Conservation (phyloP, 2,113 vertebrate species). For the Solea senegalensis region DNA sequence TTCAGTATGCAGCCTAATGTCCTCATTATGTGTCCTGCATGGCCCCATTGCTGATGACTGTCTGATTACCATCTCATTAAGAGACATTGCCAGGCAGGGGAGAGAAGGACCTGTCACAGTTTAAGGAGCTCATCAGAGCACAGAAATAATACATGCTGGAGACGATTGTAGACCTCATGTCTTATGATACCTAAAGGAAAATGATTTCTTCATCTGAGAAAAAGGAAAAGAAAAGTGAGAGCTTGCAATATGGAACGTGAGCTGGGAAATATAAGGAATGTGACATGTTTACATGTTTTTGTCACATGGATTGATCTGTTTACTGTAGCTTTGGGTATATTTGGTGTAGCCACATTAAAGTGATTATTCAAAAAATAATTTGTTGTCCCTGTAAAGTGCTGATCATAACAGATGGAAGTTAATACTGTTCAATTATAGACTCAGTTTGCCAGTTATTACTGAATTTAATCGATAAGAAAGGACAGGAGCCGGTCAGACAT, state of each 20-base stretch:
- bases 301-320: constrained; percentile 6
- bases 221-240: constrained; percentile 29
- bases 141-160: constrained; percentile 69
- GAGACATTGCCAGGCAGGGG: constrained; percentile 69
- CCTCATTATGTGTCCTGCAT: constrained; percentile 78
- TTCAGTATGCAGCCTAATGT: constrained; percentile 77
- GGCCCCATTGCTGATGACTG: constrained; percentile 72
- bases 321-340: neutral
- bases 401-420: constrained; percentile 3
- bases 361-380: constrained; percentile 11
- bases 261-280: constrained; percentile 2
- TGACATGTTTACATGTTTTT: neutral
- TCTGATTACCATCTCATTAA: constrained; percentile 81
- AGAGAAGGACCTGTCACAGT: constrained; percentile 77
- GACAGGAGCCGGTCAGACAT: neutral
- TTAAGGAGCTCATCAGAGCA: constrained; percentile 76
- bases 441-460: constrained; percentile 10
- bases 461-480: neutral
- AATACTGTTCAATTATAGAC: neutral
- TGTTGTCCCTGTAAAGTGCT: constrained; percentile 1
- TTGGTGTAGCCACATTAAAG: neutral
- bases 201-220: constrained; percentile 49
- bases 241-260: constrained; percentile 15
- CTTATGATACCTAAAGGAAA: constrained; percentile 60
- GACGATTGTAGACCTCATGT: constrained; percentile 48